A percentile compares a stretch with the other conserved stretches of the same genome.
These are phyloP conservation scores for Prosapia bicincta DNA, from an alignment of 2,888 invertebrate genomes.

Conservation along the genomic window DNA sequence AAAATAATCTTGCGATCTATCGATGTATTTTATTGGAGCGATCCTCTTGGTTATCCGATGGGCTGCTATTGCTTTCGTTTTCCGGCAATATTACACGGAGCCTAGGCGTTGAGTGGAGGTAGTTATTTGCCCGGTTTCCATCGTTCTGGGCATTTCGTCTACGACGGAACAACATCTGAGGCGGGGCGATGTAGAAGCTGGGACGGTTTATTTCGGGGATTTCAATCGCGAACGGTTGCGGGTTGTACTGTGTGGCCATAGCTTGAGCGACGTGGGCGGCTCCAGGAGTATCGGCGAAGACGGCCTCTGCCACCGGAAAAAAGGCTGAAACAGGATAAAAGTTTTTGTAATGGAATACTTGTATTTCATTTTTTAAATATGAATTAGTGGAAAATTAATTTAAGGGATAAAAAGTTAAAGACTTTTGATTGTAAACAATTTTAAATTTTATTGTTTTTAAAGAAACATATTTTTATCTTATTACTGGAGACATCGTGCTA, in stretches of 20 bases:
- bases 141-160: not conserved
- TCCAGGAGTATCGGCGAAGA: too few relatives aligned
- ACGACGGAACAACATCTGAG: not conserved
- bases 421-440: too few relatives aligned
- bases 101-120: not conserved
- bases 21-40: not conserved
- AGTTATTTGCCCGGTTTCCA: not conserved
- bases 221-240: not conserved
- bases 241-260: not conserved
- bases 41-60: not conserved
- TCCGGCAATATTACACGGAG: not conserved
- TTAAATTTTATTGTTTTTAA: too few relatives aligned
- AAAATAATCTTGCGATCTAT: not conserved
- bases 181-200: not conserved
- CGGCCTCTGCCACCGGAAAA: not conserved
- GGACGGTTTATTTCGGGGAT: not conserved
- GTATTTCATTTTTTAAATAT: too few relatives aligned
- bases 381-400: too few relatives aligned
- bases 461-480: too few relatives aligned
- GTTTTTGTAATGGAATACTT: too few relatives aligned
- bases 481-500: too few relatives aligned
- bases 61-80: not conserved
- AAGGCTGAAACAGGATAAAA: too few relatives aligned
- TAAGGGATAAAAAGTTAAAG: too few relatives aligned
- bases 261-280: too few relatives aligned